Conservation (phyloP, 2,113 vertebrate species). For the Ciconia boyciana region DNA sequence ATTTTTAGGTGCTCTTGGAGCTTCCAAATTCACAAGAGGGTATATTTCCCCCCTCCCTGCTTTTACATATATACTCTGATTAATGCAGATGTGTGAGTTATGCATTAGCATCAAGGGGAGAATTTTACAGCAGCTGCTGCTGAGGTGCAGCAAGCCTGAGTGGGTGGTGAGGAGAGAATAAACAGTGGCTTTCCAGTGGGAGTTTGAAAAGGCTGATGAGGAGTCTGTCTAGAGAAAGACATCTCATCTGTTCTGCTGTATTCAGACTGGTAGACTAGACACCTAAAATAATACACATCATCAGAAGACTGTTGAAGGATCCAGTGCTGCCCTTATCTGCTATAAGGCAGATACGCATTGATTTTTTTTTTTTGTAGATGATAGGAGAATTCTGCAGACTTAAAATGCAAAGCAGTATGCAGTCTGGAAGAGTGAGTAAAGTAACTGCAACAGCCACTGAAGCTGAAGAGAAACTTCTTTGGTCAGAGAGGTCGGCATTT, state of each 20-base stretch:
- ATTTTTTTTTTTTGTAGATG: background rate
- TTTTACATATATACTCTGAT: background rate
- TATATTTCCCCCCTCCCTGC: background rate
- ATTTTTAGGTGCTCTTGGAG: background rate
- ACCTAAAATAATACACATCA: background rate
- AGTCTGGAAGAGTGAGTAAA: background rate
- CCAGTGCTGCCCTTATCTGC: background rate
- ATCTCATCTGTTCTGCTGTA: background rate
- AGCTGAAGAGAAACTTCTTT: background rate
- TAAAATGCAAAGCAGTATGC: background rate
- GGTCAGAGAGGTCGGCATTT: background rate
- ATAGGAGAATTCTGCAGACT: background rate
- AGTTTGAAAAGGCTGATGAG: background rate
- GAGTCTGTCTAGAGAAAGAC: background rate
- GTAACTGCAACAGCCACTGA: background rate
- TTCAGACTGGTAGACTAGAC: background rate
- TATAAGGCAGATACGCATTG: background rate
- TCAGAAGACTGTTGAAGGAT: background rate
- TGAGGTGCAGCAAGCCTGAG: background rate
- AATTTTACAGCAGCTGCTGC: background rate
- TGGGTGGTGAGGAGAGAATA: background rate
- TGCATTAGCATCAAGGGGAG: background rate
- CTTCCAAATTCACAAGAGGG: background rate
- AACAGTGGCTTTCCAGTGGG: background rate
- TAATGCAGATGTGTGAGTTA: background rate